A percentile compares a stretch with the other conserved stretches of the same genome.
phyloP scores from a whole-genome alignment of 2,113 vertebrate genomes.

The Microcebus tavaratra region DNA sequence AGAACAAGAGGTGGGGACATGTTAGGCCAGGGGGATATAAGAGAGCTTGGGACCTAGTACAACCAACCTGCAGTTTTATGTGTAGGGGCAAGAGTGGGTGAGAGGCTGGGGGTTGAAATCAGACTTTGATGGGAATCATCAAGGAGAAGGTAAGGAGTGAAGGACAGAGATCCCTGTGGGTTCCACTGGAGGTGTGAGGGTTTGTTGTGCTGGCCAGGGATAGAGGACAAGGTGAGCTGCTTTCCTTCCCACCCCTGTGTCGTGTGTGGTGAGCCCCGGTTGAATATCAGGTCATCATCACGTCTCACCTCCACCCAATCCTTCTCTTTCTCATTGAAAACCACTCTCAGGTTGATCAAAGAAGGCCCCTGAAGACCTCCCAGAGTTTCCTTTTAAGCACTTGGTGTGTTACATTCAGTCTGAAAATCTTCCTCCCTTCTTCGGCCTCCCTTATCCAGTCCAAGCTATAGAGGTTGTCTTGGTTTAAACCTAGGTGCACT shows the following conservation, averaged over 20 bases:
- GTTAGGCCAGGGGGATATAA: not conserved
- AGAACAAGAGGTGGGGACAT: not conserved
- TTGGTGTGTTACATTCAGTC: not conserved
- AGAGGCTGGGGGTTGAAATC: not conserved
- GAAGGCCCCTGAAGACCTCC: not conserved
- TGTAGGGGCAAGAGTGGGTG: not conserved
- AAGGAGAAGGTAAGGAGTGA: not conserved
- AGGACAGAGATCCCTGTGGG: not conserved
- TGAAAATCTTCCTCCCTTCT: not conserved
- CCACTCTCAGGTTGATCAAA: not conserved
- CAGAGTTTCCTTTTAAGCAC: not conserved
- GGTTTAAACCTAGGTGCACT: not conserved
- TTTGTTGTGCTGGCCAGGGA: not conserved
- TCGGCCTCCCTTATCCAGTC: not conserved
- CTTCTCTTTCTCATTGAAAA: not conserved
- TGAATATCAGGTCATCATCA: not conserved
- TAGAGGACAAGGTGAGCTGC: not conserved
- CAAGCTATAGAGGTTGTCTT: not conserved
- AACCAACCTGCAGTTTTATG: not conserved
- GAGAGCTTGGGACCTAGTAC: not conserved
- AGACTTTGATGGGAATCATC: not conserved
- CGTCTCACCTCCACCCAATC: rapidly evolving
- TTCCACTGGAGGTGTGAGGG: not conserved
- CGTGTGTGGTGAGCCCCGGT: not conserved
- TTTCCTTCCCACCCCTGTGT: not conserved